A percentile compares a stretch with the other conserved stretches of the same genome.
phyloP scores from a whole-genome alignment of 2,113 vertebrate genomes.

The Limanda limanda region DNA sequence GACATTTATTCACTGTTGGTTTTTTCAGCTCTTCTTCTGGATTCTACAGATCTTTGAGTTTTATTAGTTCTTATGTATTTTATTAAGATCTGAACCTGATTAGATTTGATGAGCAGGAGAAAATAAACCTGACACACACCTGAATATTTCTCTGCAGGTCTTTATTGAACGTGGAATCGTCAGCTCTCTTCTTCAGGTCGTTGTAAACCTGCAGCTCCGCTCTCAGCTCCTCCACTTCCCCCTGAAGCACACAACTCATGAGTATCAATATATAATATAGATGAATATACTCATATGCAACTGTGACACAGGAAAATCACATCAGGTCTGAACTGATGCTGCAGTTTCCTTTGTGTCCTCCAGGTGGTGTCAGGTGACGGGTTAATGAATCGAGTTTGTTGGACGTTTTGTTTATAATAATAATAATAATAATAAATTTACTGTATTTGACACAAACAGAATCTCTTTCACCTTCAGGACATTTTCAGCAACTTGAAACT shows the following conservation, averaged over 20 bases:
- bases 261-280: too few relatives aligned
- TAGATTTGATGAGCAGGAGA: too few relatives aligned
- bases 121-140: conserved; percentile 23
- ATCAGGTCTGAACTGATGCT: background rate
- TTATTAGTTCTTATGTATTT: too few relatives aligned
- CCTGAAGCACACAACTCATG: conserved; percentile 46
- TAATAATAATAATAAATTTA: too few relatives aligned
- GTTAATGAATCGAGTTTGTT: background rate
- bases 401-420: background rate
- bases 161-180: conserved; percentile 86
- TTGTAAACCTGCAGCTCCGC: conserved; percentile 86
- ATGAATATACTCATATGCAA: background rate
- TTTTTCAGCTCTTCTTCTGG: too few relatives aligned
- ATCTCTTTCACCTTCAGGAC: conserved; percentile 60
- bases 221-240: conserved; percentile 75
- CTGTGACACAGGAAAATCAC: background rate
- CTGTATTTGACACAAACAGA: too few relatives aligned
- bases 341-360: background rate
- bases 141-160: conserved; percentile 89
- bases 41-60: too few relatives aligned
- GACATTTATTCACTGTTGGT: too few relatives aligned
- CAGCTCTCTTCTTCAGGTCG: conserved; percentile 85
- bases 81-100: background rate
- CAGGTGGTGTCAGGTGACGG: background rate
- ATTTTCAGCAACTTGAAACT: conserved; percentile 74